phyloP scores from a whole-genome alignment of 2,113 vertebrate genomes.

The Spea multiplicata region DNA sequence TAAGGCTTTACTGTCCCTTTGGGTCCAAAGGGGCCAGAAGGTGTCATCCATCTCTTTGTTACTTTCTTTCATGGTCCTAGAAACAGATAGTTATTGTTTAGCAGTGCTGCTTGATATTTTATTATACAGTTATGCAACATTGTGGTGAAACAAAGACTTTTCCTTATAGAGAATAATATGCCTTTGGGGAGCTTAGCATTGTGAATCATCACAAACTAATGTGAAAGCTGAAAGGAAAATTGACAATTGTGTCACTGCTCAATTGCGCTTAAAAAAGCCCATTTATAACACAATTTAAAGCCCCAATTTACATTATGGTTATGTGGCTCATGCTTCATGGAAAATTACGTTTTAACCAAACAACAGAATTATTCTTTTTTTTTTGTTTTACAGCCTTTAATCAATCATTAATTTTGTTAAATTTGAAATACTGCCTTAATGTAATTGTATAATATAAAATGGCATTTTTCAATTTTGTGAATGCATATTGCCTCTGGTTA shows the following conservation, averaged over 20 bases:
- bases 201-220: slow-evolving; percentile 31
- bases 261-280: slow-evolving; percentile 25
- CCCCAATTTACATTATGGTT: slow-evolving; percentile 29
- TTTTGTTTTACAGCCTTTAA: slow-evolving; percentile 22
- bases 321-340: slow-evolving; percentile 38
- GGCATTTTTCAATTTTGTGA: slow-evolving; percentile 35
- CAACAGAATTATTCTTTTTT: slow-evolving; percentile 36
- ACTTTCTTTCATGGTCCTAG: too few species aligned
- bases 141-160: too few species aligned
- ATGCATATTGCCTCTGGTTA: slow-evolving; percentile 19
- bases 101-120: neutral
- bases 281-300: slow-evolving; percentile 36
- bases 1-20: too few species aligned
- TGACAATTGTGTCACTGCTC: slow-evolving; percentile 37
- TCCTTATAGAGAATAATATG: slow-evolving; percentile 3
- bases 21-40: too few species aligned
- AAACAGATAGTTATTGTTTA: neutral
- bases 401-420: slow-evolving; percentile 41
- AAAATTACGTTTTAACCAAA: slow-evolving; percentile 42
- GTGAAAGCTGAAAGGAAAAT: slow-evolving; percentile 31
- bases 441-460: slow-evolving; percentile 42
- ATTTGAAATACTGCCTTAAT: slow-evolving; percentile 33
- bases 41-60: too few species aligned
- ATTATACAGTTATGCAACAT: slow-evolving; percentile 1
- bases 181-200: slow-evolving; percentile 13